Percentiles rank a stretch among this genome's conserved stretches.
phyloP scores from a whole-genome alignment of 2,888 invertebrate species.

The Mechanitis messenoides region DNA sequence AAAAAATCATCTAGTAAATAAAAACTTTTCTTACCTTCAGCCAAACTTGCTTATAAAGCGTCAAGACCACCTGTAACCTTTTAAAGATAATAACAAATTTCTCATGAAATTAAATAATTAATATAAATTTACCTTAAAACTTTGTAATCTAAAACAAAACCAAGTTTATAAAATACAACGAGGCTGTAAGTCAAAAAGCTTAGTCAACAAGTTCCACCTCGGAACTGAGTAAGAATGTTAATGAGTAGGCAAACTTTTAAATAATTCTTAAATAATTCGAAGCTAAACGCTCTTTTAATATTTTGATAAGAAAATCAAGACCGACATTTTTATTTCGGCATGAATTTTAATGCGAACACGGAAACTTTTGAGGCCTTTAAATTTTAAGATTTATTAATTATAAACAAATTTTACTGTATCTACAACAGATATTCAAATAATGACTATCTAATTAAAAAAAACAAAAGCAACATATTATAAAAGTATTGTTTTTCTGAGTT shows the following conservation, averaged over 20 bases:
- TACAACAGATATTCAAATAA: too few relatives aligned
- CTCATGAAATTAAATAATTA: not conserved
- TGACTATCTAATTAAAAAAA: too few relatives aligned
- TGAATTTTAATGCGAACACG: constrained; percentile 30
- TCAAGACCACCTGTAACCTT: too few relatives aligned
- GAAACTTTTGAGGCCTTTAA: constrained; percentile 12
- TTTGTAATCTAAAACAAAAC: constrained; percentile 9
- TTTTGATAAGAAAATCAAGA: constrained; percentile 47
- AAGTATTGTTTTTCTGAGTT: too few relatives aligned
- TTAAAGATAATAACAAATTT: too few relatives aligned
- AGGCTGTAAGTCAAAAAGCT: constrained; percentile 17
- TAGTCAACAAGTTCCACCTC: constrained; percentile 16
- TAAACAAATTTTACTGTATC: too few relatives aligned
- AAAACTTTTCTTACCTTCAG: too few relatives aligned
- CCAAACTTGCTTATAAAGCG: too few relatives aligned
- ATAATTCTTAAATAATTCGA: constrained; percentile 67
- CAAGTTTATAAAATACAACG: constrained; percentile 1
- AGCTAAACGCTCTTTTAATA: constrained; percentile 46
- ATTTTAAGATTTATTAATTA: too few relatives aligned
- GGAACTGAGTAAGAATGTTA: constrained; percentile 43
- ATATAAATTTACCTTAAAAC: constrained; percentile 8
- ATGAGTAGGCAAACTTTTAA: constrained; percentile 60
- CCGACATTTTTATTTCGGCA: constrained; percentile 38
- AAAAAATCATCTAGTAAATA: too few relatives aligned
- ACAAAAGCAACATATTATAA: too few relatives aligned